A percentile compares a stretch with the other conserved stretches of the same genome.
Evolutionary conservation across 2,113 vertebrate genomes (phyloP).

Genomic region (rat (Rattus norvegicus)): DNA sequence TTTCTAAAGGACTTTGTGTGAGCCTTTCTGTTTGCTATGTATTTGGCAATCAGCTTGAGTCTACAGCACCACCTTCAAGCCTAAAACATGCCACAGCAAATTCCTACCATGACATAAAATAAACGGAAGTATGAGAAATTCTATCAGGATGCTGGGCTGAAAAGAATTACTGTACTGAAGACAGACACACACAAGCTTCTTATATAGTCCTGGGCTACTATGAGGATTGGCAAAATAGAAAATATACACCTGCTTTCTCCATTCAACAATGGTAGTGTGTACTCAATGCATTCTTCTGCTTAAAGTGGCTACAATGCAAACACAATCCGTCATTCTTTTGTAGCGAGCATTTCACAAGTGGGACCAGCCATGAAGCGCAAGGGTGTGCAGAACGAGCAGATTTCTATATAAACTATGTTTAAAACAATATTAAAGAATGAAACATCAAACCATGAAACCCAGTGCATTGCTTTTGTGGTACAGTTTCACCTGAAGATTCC

Average conservation of each 20-base stretch:
- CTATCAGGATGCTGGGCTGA: neutral
- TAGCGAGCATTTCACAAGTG: neutral
- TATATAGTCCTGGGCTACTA: neutral
- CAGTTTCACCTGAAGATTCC: neutral
- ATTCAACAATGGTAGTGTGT: neutral
- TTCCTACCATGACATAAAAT: constrained; percentile 9
- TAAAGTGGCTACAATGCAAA: neutral
- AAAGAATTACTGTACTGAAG: neutral
- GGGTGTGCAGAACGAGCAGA: neutral
- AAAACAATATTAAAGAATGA: neutral
- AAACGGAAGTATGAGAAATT: constrained; percentile 15
- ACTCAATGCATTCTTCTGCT: neutral
- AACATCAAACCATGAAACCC: neutral
- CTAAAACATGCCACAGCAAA: neutral
- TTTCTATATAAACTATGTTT: neutral
- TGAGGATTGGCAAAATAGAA: neutral
- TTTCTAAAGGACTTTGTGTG: neutral
- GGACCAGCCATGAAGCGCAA: neutral
- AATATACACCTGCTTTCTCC: neutral
- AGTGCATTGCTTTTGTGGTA: neutral
- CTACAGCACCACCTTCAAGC: neutral
- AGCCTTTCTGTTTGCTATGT: neutral
- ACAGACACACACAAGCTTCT: constrained; percentile 22
- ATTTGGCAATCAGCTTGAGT: neutral
- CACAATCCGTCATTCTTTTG: neutral